These are phyloP conservation scores for Operophtera brumata DNA, from an alignment of 2,888 invertebrate species.

Conservation along the genomic window DNA sequence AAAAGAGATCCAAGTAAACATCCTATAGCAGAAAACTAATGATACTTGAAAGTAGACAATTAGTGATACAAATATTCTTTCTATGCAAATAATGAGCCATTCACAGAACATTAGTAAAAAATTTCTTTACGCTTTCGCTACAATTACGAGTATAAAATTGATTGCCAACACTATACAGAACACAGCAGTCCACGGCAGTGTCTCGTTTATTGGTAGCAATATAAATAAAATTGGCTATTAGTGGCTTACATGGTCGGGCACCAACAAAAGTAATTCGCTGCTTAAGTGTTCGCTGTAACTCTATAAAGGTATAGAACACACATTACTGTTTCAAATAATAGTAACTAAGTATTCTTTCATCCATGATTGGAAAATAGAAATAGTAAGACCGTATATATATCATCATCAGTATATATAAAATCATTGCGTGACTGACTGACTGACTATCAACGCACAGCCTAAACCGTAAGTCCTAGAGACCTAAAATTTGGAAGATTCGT, in stretches of 20 bases:
- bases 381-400: too few species aligned
- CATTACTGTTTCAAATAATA: slow-evolving; percentile 33
- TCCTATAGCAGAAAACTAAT: background rate
- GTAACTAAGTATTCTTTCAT: too few species aligned
- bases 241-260: slow-evolving; percentile 35
- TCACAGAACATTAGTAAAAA: slow-evolving; percentile 45
- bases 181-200: slow-evolving; percentile 48
- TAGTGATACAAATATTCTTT: slow-evolving; percentile 11
- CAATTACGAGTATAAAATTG: slow-evolving; percentile 55
- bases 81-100: slow-evolving; percentile 21
- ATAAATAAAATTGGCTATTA: slow-evolving; percentile 52
- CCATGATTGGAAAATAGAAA: background rate
- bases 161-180: slow-evolving; percentile 52
- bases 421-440: too few species aligned
- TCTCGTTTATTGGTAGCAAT: slow-evolving; percentile 48
- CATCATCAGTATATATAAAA: too few species aligned
- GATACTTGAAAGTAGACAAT: slow-evolving; percentile 11
- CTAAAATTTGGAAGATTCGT: too few species aligned
- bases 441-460: too few species aligned
- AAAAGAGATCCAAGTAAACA: background rate
- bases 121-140: slow-evolving; percentile 57
- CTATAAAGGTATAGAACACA: slow-evolving; percentile 40
- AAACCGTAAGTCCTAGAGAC: too few species aligned
- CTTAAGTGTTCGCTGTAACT: too few species aligned
- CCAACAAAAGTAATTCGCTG: slow-evolving; percentile 46